Base-by-base conservation (phyloP, 2,888 invertebrate species). In the Drosophila multiciliata region DNA sequence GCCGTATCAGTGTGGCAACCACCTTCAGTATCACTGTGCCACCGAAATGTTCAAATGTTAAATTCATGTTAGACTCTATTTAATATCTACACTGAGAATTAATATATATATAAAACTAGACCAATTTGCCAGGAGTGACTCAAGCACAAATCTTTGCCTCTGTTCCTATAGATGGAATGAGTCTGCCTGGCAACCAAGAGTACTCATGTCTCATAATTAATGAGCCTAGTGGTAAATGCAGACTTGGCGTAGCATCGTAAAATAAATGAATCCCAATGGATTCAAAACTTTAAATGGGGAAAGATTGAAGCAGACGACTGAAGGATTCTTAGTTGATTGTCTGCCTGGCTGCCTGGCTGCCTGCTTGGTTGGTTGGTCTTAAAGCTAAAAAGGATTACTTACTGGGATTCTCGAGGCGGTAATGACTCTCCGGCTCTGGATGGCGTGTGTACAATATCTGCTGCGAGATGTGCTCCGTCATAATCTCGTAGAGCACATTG, bases 401-500 rank as follows among this genome's bases (percentile, higher is more conserved):
- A 99, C 98, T 98, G 87, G 99, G 98, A 94, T 99, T 99, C 94
- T 99, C 99, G 59, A 99, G 94, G 68, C 98, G 95, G 94, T 97
- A 98, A 92, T 98, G 97, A 75, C 97, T 97, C 94, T 99, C 99
- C 20, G 99, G 98, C 93, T 99, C 99, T 0, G 98, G 96, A 93
- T 99, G 99, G 91, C 97, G 96, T 38, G 97, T 97, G 93, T 98
- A 98, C 59, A 98, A 94, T 86, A 99, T 97, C 94, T 98, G 98
- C 92, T 98, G 97, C 80, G 97, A 98, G 85, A 99, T 98, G 92
- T 98, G 97, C 93, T 99, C 99, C 5, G 99, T 99, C 95, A 99
- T 96, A 92, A 99, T 97, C 95, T 99, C 99, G 94, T 98, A 99
- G 58, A 99, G 95, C 78, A 98, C 99, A 94, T 99, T 99, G 95